A percentile compares a stretch with the other conserved stretches of the same genome.
These are phyloP conservation scores for Pteropus rufus DNA, from an alignment of 2,797 vertebrate species.

Conservation along the genomic window DNA sequence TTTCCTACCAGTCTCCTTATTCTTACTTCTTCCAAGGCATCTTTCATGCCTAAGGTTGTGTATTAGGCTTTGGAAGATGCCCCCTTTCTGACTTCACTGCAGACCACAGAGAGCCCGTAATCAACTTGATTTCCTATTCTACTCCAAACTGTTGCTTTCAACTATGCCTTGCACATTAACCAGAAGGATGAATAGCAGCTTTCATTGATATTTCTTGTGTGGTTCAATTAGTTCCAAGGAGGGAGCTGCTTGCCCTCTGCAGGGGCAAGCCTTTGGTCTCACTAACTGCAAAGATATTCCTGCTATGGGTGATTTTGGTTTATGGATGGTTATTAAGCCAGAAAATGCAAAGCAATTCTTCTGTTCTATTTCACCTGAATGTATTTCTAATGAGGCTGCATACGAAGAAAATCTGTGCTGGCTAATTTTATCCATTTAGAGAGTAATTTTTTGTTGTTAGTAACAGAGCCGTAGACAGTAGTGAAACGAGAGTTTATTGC, in stretches of 20 bases:
- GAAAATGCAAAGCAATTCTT: background rate
- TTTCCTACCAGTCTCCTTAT: background rate
- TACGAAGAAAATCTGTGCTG: background rate
- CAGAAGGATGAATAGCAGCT: conserved; percentile 62
- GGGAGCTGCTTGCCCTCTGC: conserved; percentile 16
- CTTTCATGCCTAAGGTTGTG: background rate
- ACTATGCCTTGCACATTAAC: conserved; percentile 55
- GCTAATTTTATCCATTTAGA: conserved; percentile 36
- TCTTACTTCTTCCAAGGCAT: background rate
- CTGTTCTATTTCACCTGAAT: conserved; percentile 24
- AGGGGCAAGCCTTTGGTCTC: conserved; percentile 31
- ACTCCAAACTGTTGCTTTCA: conserved; percentile 63
- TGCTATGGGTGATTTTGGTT: conserved; percentile 14
- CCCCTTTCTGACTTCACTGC: background rate
- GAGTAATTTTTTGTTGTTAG: conserved; percentile 28
- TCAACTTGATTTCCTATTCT: conserved; percentile 17
- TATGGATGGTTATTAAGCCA: conserved; percentile 20
- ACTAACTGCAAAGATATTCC: conserved; percentile 48
- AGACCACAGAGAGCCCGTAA: background rate
- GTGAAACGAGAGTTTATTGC: background rate
- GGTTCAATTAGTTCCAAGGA: conserved; percentile 29
- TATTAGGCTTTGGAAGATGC: background rate
- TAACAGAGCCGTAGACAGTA: conserved; percentile 5
- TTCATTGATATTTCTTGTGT: background rate
- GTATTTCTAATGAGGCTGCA: background rate